These are phyloP conservation scores for Empis stercorea DNA, from an alignment of 2,888 invertebrate species.

Conservation along the genomic window DNA sequence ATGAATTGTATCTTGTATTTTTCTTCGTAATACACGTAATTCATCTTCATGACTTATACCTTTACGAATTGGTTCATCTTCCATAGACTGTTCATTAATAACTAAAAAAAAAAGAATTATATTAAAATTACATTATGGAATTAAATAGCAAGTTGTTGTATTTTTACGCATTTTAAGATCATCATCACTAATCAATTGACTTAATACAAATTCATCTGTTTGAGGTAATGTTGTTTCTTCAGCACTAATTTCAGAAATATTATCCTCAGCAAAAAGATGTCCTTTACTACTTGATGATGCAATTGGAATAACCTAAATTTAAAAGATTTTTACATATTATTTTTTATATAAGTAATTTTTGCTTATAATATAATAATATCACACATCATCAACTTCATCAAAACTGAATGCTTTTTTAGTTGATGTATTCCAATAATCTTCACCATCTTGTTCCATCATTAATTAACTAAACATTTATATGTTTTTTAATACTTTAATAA, in stretches of 20 bases:
- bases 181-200: constrained; percentile 25
- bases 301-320: neutral
- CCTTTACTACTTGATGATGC: neutral
- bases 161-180: constrained; percentile 22
- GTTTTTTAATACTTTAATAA: too few relatives aligned
- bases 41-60: constrained; percentile 34
- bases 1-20: constrained; percentile 18
- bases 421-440: constrained; percentile 68
- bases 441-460: constrained; percentile 19
- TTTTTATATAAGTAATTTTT: neutral
- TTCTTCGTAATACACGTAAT: constrained; percentile 26
- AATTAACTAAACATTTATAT: too few relatives aligned
- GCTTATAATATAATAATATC: neutral
- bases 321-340: neutral
- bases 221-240: neutral
- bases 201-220: neutral
- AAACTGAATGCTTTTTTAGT: constrained; percentile 62
- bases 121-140: neutral
- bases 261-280: constrained; percentile 17
- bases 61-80: constrained; percentile 30
- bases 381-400: constrained; percentile 58
- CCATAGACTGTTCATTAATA: constrained; percentile 43
- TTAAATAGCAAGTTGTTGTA: too few relatives aligned
- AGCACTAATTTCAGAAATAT: constrained; percentile 31
- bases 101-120: constrained; percentile 27